Evolutionary conservation across 2,113 vertebrate species (phyloP).

Genomic region (Calidris pygmaea): DNA sequence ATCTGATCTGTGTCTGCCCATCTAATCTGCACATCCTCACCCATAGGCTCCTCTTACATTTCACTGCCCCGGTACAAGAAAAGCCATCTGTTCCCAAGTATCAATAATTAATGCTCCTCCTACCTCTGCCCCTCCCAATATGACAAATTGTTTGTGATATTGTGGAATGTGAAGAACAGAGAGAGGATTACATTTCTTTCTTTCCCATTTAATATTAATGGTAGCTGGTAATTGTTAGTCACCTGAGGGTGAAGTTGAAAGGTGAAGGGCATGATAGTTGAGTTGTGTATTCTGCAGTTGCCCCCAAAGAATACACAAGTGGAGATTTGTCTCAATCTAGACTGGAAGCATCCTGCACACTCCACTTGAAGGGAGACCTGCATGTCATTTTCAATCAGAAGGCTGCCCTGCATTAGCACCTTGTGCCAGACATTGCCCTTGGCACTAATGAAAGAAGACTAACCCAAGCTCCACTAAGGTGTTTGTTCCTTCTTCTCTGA

Average conservation of each 20-base stretch:
- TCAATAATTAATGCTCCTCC: constrained; percentile 60
- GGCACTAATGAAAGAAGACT: background rate
- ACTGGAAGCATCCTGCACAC: background rate
- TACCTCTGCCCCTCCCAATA: constrained; percentile 43
- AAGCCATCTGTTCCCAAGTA: constrained; percentile 62
- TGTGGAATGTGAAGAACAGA: constrained; percentile 59
- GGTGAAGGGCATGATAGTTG: constrained; percentile 5
- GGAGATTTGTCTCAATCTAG: background rate
- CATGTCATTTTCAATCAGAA: background rate
- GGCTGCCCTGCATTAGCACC: background rate
- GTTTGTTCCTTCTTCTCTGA: background rate
- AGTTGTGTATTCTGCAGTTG: background rate
- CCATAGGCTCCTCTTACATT: constrained; percentile 45
- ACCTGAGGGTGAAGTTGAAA: constrained; percentile 59
- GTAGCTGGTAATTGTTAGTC: constrained; percentile 55
- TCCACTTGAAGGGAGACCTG: background rate
- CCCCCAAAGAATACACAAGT: background rate
- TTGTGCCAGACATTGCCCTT: background rate
- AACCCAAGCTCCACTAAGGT: background rate
- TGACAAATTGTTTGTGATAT: constrained; percentile 64
- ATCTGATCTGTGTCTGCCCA: constrained; percentile 10
- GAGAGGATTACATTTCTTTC: constrained; percentile 56
- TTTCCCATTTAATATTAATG: constrained; percentile 64
- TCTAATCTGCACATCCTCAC: constrained; percentile 42
- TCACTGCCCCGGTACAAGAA: constrained; percentile 20